Percentiles rank a stretch among this genome's conserved stretches.
phyloP scores from a whole-genome alignment of 2,888 invertebrate species.

The Diaperis boleti region DNA sequence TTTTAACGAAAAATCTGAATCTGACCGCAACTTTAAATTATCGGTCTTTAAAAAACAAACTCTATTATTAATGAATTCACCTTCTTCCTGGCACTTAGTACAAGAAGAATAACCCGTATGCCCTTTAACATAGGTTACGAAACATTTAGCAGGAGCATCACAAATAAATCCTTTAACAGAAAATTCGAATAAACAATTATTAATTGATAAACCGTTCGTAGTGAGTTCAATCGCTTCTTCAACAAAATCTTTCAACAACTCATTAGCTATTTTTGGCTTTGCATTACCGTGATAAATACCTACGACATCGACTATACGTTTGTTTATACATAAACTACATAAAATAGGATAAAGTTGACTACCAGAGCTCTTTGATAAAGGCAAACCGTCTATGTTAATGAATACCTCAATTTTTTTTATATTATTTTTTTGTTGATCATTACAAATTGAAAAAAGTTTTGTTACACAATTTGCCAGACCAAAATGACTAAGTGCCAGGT shows the following conservation, averaged over 20 bases:
- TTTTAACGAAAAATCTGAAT: background rate
- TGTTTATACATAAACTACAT: background rate
- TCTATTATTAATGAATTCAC: background rate
- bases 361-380: background rate
- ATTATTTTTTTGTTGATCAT: too few species aligned
- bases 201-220: background rate
- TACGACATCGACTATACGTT: too few species aligned
- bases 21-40: background rate
- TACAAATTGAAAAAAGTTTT: too few species aligned
- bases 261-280: background rate
- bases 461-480: too few species aligned
- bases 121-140: background rate
- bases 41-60: background rate
- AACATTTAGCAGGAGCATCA: background rate
- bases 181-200: background rate
- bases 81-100: background rate
- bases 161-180: background rate
- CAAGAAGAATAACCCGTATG: background rate
- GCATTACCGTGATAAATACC: slow-evolving; percentile 6
- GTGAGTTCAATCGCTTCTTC: background rate
- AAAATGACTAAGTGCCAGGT: too few species aligned
- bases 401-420: too few species aligned
- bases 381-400: background rate
- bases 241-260: background rate
- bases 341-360: background rate